A percentile compares a stretch with the other conserved stretches of the same genome.
phyloP scores from a whole-genome alignment of 2,797 vertebrate species.

The Catamblyrhynchus diadema region DNA sequence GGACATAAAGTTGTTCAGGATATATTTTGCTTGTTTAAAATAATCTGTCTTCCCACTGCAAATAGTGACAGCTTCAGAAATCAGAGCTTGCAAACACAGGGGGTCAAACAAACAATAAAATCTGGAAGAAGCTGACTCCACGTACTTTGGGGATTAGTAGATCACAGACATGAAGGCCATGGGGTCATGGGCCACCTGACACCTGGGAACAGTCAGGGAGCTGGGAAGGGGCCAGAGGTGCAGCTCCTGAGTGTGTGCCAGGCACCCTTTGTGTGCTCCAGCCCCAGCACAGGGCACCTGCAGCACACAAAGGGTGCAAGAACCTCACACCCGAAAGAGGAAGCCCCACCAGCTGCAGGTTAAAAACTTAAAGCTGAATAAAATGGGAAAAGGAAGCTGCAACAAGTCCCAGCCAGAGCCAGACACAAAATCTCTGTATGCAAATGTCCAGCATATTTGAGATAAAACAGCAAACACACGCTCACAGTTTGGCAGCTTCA shows the following conservation, averaged over 20 bases:
- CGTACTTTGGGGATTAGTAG: neutral
- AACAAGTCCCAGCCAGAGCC: neutral
- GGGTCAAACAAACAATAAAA: neutral
- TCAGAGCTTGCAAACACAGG: neutral
- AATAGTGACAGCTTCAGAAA: neutral
- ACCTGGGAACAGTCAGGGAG: neutral
- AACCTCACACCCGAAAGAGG: neutral
- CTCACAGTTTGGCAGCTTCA: neutral
- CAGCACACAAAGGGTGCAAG: neutral
- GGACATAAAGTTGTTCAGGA: neutral
- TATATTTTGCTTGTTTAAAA: neutral
- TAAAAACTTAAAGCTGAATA: neutral
- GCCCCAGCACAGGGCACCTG: neutral
- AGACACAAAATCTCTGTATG: neutral
- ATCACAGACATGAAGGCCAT: neutral
- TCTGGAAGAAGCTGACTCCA: neutral
- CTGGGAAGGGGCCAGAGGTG: neutral
- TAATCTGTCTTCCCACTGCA: neutral
- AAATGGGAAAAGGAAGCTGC: slow-evolving; percentile 42
- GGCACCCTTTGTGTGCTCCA: neutral
- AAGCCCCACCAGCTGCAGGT: neutral
- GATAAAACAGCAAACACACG: fast-evolving
- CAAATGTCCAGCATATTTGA: neutral
- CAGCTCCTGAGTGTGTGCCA: fast-evolving
- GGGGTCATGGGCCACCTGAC: too few relatives aligned